phyloP scores from a whole-genome alignment of 2,888 invertebrate genomes.

The Torymus auratus region DNA sequence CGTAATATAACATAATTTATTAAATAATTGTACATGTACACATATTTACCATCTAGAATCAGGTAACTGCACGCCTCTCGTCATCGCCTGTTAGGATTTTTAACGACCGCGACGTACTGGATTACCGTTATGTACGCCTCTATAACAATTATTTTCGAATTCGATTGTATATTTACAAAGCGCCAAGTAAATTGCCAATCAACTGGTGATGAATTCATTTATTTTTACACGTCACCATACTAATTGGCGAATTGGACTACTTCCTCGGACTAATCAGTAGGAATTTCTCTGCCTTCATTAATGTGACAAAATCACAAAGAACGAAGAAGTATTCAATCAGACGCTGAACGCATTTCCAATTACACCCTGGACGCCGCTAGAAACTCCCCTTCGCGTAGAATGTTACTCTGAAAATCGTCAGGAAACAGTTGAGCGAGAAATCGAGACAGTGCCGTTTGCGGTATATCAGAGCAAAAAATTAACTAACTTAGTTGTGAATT shows the following conservation, averaged over 20 bases:
- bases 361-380: conserved; percentile 37
- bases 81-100: conserved; percentile 37
- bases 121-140: conserved; percentile 34
- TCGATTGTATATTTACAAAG: conserved; percentile 56
- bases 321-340: conserved; percentile 34
- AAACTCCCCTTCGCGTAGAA: not conserved
- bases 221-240: conserved; percentile 16
- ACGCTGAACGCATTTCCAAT: conserved; percentile 33
- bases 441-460: too few species aligned
- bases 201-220: conserved; percentile 25
- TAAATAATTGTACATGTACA: conserved; percentile 57
- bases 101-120: conserved; percentile 32
- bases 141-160: conserved; percentile 43
- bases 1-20: conserved; percentile 58
- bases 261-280: conserved; percentile 37
- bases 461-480: too few species aligned
- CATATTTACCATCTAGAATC: conserved; percentile 53
- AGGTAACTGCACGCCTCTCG: conserved; percentile 42
- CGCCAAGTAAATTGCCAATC: conserved; percentile 45
- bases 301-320: conserved; percentile 17
- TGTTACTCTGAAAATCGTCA: conserved; percentile 25
- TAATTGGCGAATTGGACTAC: conserved; percentile 37
- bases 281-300: conserved; percentile 35
- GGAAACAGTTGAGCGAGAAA: too few species aligned
- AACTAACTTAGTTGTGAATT: too few species aligned